phyloP scores from a whole-genome alignment of 2,113 vertebrate genomes.

The Nicator chloris region DNA sequence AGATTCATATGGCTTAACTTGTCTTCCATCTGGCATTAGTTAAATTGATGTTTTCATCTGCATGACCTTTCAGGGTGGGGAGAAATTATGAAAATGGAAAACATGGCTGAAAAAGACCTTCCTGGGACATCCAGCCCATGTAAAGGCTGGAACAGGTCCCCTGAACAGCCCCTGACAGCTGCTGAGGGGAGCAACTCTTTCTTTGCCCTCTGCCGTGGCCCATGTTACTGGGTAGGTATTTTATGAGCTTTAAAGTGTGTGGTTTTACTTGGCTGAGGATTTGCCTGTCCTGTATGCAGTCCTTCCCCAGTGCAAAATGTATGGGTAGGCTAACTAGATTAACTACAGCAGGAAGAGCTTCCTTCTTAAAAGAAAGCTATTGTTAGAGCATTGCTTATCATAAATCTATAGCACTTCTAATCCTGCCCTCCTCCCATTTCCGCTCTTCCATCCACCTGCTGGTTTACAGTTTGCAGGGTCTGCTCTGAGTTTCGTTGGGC shows the following conservation, averaged over 20 bases:
- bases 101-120: neutral
- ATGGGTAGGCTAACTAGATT: neutral
- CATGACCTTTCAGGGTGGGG: neutral
- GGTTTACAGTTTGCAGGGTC: neutral
- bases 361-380: neutral
- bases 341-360: conserved; percentile 12
- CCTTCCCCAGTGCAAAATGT: neutral
- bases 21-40: conserved; percentile 37
- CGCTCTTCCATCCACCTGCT: neutral
- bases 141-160: neutral
- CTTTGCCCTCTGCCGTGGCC: neutral
- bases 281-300: neutral
- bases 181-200: neutral
- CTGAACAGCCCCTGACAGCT: neutral
- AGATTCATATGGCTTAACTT: conserved; percentile 41
- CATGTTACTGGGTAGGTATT: neutral
- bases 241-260: neutral
- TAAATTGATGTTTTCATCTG: conserved; percentile 27
- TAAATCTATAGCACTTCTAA: neutral
- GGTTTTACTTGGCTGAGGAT: neutral
- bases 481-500: neutral
- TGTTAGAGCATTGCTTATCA: neutral
- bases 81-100: neutral
- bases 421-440: neutral
- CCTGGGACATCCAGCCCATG: neutral